Base-by-base conservation (phyloP, 2,113 vertebrate species). In the Bufo gargarizans region DNA sequence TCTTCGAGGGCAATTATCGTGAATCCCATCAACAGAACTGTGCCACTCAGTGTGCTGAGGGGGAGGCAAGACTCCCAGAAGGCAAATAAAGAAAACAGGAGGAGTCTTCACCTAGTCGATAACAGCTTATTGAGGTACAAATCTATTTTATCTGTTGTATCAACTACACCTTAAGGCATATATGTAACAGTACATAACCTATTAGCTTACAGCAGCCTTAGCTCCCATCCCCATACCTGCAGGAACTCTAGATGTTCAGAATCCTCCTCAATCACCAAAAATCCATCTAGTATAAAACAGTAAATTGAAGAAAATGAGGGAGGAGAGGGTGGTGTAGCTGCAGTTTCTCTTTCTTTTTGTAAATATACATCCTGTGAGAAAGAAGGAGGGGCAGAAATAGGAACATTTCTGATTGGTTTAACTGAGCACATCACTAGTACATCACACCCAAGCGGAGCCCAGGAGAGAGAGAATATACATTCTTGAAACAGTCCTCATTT, bases 1-100 rank as follows among this genome's bases (percentile, higher is more conserved):
- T 92, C 91, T 77, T 96, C 96, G 0, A 95, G 96, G 7, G 96
- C 96, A 1, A 91, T 97, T 86, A 94, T 97, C 84, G 95, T 94
- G 89, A 93, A 93, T 84, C 97, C 96, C 0, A 91, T 97, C 89
- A 95, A 90, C 3, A 92, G 95, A 69, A 94, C 89, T 3, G 77
- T 95, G 65, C 95, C 95, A 11, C 91, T 97, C 6, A 94, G 95
- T 1, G 91, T 94, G 90, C 94, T 96, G 88, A 88, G 43, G 0
- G 96, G 96, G 91, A 87, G 13, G 87, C 71, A 16, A 1, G 58
- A 53, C n/a, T n/a, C 61, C 76, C 6, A 77, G 59, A 84, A 20
- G 9, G 82, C 74, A 82, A 4, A 61, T 74, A 85, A 47, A 89
- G n/a, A 67, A 71, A 4, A 88, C 92, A 33, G 74, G 69, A 84